Base-by-base conservation (phyloP, 2,113 vertebrate genomes). In the Mola mola region DNA sequence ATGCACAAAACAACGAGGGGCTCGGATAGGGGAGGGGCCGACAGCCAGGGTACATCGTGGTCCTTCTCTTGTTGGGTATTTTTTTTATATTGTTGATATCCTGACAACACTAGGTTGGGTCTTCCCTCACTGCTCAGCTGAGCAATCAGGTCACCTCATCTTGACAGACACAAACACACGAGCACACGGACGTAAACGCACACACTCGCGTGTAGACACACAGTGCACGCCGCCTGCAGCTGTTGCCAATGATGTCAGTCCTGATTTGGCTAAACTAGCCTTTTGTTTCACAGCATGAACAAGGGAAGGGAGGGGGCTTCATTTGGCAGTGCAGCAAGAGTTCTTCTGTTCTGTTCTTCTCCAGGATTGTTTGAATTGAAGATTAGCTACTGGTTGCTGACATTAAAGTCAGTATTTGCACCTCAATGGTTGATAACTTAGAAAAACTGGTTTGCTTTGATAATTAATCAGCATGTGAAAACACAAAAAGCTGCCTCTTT, bases 121-220 rank as follows among this genome's bases (percentile, higher is more conserved):
- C 85, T 88, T 88, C 87, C 81, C 85, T 90, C 84, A 57, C 88
- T 90, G 85, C 86, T 85, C 89, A 90, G 90, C 88, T 91, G 90
- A 92, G 90, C 89, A 91, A 91, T 92, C 92, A 91, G 91, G 90
- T 91, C 91, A 91, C 69, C 81, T 76, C 80, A 60, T 87, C 83
- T 84, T 84, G 79, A 87, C 86, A 87, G 82, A 79, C 74, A 67
- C 79, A 76, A 78, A 79, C 79, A 78, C 60, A 59, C 66, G 16
- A 51, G 13, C 65, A 65, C 75, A 65, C 55, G 70, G 47, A 71
- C 68, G 17, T 26, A 70, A 41, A 79, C 34, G 43, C 19, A 60
- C 47, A 21, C 44, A 41, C 33, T 8, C 64, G n/a, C 22, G 10
- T 24, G 17, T 4, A 42, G 21, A 80, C 81, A 62, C 82, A 63